Conservation (phyloP, 2,113 vertebrate genomes). For the Ancistrus triradiatus region DNA sequence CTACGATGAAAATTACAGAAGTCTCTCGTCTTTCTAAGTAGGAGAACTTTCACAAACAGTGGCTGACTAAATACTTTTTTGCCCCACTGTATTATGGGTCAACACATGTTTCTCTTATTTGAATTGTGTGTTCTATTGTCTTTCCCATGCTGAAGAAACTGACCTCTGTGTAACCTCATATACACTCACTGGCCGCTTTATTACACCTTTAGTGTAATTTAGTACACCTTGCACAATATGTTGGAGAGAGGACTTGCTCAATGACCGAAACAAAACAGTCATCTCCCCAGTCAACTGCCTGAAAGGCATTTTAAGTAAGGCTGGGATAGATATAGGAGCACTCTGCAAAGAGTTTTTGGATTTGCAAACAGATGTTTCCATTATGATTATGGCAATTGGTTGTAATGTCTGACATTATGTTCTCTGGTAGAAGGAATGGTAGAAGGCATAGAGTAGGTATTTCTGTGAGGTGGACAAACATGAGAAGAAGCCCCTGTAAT, state of each 20-base stretch:
- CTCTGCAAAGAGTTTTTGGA: background rate
- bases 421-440: background rate
- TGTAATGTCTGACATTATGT: background rate
- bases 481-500: background rate
- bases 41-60: too few species aligned
- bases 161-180: too few species aligned
- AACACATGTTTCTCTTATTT: too few species aligned
- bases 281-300: background rate
- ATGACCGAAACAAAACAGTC: constrained; percentile 9
- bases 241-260: constrained; percentile 15
- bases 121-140: too few species aligned
- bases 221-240: too few species aligned
- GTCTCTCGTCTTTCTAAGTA: too few species aligned
- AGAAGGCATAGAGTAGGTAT: background rate
- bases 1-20: too few species aligned
- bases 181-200: too few species aligned
- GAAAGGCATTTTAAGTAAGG: background rate
- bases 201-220: too few species aligned
- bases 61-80: too few species aligned
- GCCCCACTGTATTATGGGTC: too few species aligned
- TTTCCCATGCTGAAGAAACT: too few species aligned
- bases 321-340: constrained; percentile 15
- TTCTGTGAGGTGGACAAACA: background rate
- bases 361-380: background rate
- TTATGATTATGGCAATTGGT: background rate